phyloP scores from a whole-genome alignment of 2,797 vertebrate species.

The Psittacula echo region DNA sequence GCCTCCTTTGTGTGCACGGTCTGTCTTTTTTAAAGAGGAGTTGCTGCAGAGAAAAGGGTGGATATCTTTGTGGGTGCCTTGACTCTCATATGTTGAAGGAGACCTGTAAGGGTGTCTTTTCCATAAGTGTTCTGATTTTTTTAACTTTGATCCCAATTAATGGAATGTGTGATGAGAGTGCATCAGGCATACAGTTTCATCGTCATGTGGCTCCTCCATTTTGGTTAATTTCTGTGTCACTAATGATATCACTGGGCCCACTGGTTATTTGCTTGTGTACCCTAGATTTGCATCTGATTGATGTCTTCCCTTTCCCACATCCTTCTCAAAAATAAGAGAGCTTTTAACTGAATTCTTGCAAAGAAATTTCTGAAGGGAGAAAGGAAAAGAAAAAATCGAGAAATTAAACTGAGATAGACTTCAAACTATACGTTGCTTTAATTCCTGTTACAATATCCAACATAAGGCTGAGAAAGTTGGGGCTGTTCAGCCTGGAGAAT shows the following conservation, averaged over 20 bases:
- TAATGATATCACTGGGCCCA: background rate
- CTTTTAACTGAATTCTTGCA: background rate
- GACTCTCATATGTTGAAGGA: constrained; percentile 41
- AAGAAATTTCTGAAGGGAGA: background rate
- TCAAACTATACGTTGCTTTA: background rate
- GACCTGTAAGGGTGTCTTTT: constrained; percentile 6
- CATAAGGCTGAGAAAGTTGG: background rate
- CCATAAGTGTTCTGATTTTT: constrained; percentile 2
- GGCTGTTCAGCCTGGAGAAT: too few species aligned
- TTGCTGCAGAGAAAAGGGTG: background rate
- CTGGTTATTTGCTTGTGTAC: background rate
- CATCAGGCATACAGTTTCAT: background rate
- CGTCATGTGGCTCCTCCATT: background rate
- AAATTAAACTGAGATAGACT: background rate
- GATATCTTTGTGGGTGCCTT: constrained; percentile 11
- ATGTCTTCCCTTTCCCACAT: background rate
- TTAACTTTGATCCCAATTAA: background rate
- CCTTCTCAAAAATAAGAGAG: background rate
- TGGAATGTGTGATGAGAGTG: background rate
- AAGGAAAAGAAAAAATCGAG: background rate
- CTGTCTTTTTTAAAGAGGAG: constrained; percentile 10
- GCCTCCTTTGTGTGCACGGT: constrained; percentile 46
- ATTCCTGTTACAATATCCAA: background rate
- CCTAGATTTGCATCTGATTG: background rate
- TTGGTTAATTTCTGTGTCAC: background rate